Evolutionary conservation across 2,113 vertebrate genomes (phyloP).

Genomic region (Oreochromis niloticus): DNA sequence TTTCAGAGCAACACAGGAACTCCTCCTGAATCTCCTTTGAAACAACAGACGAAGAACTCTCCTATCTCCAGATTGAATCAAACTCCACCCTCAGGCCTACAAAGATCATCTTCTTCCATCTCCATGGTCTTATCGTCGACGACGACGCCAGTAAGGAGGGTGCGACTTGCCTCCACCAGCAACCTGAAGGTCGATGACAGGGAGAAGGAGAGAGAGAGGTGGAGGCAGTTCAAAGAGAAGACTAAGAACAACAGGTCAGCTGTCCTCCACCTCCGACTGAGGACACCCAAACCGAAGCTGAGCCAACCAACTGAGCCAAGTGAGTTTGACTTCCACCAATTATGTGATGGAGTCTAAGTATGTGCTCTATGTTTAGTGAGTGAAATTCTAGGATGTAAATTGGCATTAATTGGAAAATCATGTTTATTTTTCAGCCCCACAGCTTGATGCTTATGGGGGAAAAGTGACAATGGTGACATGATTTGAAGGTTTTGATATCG

Average conservation of each 20-base stretch:
- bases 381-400: background rate
- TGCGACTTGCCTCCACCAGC: background rate
- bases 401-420: background rate
- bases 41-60: background rate
- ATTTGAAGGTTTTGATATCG: background rate
- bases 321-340: slow-evolving; percentile 13
- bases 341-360: background rate
- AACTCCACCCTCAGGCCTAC: background rate
- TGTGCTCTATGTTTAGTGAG: background rate
- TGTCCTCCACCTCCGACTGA: background rate
- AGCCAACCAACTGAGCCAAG: slow-evolving; percentile 47
- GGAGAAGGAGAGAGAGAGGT: background rate
- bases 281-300: background rate
- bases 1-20: background rate
- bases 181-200: background rate
- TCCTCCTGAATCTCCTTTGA: background rate
- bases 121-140: background rate
- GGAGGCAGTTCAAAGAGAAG: slow-evolving; percentile 18
- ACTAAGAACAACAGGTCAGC: background rate
- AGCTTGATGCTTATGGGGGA: background rate
- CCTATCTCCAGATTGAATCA: background rate
- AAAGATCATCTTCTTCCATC: background rate
- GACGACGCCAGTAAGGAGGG: background rate
- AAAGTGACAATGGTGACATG: background rate
- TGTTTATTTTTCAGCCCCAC: background rate